Base-by-base conservation (phyloP, 2,888 invertebrate species). In the Ophonus ardosiacus region DNA sequence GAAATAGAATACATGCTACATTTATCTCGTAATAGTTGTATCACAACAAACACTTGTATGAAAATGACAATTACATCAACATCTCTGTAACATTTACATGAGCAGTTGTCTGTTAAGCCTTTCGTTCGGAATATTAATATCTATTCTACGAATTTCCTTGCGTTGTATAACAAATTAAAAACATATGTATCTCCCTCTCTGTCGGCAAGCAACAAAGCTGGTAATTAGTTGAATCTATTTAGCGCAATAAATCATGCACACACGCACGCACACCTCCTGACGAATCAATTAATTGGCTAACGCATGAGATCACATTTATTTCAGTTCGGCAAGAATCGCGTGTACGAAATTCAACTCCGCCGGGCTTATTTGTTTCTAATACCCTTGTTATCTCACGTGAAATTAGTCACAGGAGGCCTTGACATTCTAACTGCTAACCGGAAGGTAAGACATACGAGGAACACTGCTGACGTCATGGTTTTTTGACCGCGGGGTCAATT, bases 241-340 rank as follows among this genome's bases (percentile, higher is more conserved):
- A 74, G 43, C 71, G 71, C 18, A 74, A 74, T 74, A 74, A 74
- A 74, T 74, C 71, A 74, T 74, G 71, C 71, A 68, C 68, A 74
- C 71, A 40, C 43, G 40, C 17, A 71, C 31, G 15, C 71, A 43
- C 71, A 74, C 71, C 71, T 74, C 51, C 71, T 74, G 71, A 74
- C 71, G 71, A 43, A 7, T 74, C 71, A 74, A 74, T 74, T 74
- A 15, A 74, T 74, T 74, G 40, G 51, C 71, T 15, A 74, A 74
- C 71, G 71, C 51, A 74, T 74, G 71, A 74, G 71, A 74, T 74
- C 71, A 74, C 43, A 74, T 74, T 74, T 74, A 74, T 74, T 74
- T 74, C 24, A 18, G 43, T 40, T 31, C 2, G 40, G 40, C 43
- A 18, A 43, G 7, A 43, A 15, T 74, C 71, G 71, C 71, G 71